Evolutionary conservation across 92 coral and sea anemone genomes (phyloP).

Genomic region (Zoanthus sociatus): DNA sequence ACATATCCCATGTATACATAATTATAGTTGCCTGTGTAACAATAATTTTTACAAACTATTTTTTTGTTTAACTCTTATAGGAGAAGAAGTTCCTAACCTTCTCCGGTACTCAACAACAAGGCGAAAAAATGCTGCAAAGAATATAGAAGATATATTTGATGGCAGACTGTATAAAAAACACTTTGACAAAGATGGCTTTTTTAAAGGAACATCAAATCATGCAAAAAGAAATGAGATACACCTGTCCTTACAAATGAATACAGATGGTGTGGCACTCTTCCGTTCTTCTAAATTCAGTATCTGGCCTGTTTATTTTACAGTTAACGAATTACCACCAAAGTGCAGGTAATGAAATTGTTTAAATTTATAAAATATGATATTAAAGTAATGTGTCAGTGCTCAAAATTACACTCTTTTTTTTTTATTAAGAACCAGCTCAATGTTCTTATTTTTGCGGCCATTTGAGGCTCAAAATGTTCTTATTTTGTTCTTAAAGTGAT

Average conservation of each 20-base stretch:
- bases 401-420: no score
- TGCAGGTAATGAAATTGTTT: slow-evolving; percentile 14
- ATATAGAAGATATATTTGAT: slow-evolving; percentile 67
- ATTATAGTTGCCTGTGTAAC: no score
- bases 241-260: slow-evolving; percentile 52
- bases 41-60: no score
- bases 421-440: no score
- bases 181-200: no score
- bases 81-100: not conserved
- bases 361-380: no score
- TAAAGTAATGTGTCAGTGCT: no score
- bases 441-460: no score
- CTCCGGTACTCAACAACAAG: slow-evolving; percentile 14
- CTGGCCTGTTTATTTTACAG: slow-evolving; percentile 54
- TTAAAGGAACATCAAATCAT: no score
- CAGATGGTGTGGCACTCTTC: slow-evolving; percentile 66
- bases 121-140: slow-evolving; percentile 9
- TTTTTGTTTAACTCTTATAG: not conserved
- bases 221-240: slow-evolving; percentile 45
- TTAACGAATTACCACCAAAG: slow-evolving; percentile 65
- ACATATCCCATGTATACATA: no score
- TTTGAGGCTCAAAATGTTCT: no score
- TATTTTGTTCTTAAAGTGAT: no score
- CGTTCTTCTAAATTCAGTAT: slow-evolving; percentile 58
- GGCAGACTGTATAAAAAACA: slow-evolving; percentile 56